Evolutionary conservation across 2,888 invertebrate species (phyloP).

Genomic region (Muscina levida): DNA sequence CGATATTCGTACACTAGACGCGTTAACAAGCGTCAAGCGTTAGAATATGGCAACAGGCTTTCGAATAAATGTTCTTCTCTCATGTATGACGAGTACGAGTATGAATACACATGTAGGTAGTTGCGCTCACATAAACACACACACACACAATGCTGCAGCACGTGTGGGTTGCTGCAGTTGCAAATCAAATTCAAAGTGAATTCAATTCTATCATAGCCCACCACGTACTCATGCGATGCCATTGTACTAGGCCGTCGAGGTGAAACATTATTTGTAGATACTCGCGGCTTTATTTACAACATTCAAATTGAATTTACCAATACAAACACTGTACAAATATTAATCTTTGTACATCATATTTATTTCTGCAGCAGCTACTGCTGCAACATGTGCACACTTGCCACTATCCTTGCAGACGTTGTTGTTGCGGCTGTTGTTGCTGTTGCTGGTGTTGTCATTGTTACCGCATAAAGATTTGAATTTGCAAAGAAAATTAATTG

Average conservation of each 20-base stretch:
- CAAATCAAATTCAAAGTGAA: conserved; percentile 32
- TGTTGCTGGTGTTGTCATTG: background rate
- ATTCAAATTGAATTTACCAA: conserved; percentile 51
- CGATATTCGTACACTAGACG: background rate
- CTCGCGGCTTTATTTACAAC: conserved; percentile 46
- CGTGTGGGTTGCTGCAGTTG: background rate
- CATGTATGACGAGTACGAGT: too few relatives aligned
- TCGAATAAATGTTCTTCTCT: too few relatives aligned
- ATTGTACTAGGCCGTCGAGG: background rate
- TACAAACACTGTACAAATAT: conserved; percentile 38
- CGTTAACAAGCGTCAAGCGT: conserved; percentile 1
- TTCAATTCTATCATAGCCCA: conserved; percentile 17
- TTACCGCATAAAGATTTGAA: background rate
- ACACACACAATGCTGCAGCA: background rate
- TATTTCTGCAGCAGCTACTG: background rate
- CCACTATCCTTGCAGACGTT: too few relatives aligned
- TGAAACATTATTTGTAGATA: background rate
- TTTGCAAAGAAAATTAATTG: conserved; percentile 24
- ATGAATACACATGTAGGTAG: too few relatives aligned
- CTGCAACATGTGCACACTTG: too few relatives aligned
- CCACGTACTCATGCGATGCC: background rate
- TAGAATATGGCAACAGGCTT: background rate
- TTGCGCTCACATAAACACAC: too few relatives aligned
- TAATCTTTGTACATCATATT: conserved; percentile 45
- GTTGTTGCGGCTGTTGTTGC: background rate